Evolutionary conservation across 2,888 invertebrate genomes (phyloP).

Genomic region (Gisinianus flammeolus): DNA sequence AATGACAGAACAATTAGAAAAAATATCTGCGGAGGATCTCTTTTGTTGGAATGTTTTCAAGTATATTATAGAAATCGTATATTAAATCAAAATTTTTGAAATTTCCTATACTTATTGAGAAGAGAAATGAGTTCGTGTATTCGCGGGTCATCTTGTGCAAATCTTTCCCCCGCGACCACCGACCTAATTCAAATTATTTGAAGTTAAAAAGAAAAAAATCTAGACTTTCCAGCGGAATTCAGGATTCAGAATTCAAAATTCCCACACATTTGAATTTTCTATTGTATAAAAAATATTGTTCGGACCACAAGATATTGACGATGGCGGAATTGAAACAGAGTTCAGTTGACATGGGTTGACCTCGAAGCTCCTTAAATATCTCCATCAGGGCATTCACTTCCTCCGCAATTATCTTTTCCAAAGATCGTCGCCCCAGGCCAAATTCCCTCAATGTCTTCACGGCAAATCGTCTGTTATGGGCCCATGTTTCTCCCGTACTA

Average conservation of each 20-base stretch:
- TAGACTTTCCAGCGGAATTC: not conserved
- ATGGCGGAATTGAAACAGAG: not conserved
- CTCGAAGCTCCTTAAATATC: not conserved
- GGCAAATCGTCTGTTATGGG: conserved; percentile 18
- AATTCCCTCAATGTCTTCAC: conserved; percentile 8
- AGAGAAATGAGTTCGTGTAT: not conserved
- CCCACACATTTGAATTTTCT: too few species aligned
- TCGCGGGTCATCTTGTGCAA: conserved; percentile 5
- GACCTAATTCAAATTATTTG: not conserved
- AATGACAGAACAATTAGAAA: too few species aligned
- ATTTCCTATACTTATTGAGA: not conserved
- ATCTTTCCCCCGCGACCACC: conserved; percentile 12
- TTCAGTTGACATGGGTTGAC: conserved; percentile 1
- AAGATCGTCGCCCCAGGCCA: conserved; percentile 3
- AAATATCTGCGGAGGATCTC: too few species aligned
- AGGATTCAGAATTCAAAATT: too few species aligned
- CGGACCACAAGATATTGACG: conserved; percentile 10
- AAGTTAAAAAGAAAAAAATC: conserved; percentile 4
- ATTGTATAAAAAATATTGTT: too few species aligned
- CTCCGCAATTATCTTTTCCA: conserved; percentile 11
- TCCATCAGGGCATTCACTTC: conserved; percentile 1
- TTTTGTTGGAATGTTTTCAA: too few species aligned
- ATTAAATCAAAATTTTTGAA: not conserved
- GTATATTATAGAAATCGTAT: too few species aligned
- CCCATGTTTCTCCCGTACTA: conserved; percentile 12